These are phyloP conservation scores for Cuculus canorus DNA, from an alignment of 2,797 vertebrate species.

Conservation along the genomic window DNA sequence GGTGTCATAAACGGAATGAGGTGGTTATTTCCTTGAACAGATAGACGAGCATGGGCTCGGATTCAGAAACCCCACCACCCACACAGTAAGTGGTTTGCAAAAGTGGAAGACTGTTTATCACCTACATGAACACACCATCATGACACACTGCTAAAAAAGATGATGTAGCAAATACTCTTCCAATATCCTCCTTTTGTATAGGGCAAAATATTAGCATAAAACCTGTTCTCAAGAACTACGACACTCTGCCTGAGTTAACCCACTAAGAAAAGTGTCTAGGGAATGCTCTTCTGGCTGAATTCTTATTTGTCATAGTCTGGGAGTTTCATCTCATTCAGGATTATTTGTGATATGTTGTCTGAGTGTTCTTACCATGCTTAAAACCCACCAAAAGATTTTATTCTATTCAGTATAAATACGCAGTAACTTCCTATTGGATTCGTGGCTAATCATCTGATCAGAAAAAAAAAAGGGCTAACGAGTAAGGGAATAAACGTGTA, in stretches of 20 bases:
- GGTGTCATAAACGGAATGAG: not conserved
- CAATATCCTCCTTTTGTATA: not conserved
- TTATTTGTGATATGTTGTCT: not conserved
- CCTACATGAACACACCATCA: not conserved
- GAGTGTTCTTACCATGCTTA: not conserved
- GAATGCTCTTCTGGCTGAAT: not conserved
- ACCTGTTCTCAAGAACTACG: not conserved
- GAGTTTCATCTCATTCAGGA: not conserved
- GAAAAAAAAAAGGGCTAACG: not conserved
- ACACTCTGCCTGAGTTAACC: not conserved
- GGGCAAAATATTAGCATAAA: not conserved
- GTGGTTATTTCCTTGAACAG: not conserved
- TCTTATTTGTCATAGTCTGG: not conserved
- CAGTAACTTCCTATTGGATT: not conserved
- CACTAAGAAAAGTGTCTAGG: not conserved
- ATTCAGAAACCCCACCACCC: not conserved
- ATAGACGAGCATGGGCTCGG: not conserved
- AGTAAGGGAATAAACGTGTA: not conserved
- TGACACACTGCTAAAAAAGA: not conserved
- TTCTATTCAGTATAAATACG: not conserved
- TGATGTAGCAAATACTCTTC: not conserved
- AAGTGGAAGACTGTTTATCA: not conserved
- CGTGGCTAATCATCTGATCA: not conserved
- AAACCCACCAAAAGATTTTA: not conserved
- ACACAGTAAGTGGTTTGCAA: not conserved